A percentile compares a stretch with the other conserved stretches of the same genome.
phyloP scores from a whole-genome alignment of 1,140 invertebrate species.

The Theocolax elegans region DNA sequence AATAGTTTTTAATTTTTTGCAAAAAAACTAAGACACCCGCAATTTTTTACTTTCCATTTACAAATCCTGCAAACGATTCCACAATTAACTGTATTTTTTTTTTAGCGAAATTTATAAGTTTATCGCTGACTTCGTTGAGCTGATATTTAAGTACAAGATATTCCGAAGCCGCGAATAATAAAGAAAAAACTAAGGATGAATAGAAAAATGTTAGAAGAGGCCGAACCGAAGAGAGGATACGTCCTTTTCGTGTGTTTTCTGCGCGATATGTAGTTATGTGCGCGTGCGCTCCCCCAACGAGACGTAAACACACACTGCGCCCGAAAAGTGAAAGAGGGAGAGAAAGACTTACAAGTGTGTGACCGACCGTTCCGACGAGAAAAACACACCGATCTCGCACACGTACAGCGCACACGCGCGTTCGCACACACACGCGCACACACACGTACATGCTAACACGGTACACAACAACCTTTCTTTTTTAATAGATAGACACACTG shows the following conservation, averaged over 20 bases:
- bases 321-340: too few species aligned
- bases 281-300: neutral
- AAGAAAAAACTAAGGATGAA: neutral
- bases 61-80: too few species aligned
- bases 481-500: neutral
- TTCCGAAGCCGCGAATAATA: neutral
- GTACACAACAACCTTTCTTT: neutral
- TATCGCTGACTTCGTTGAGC: too few species aligned
- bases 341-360: neutral
- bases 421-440: neutral
- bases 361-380: neutral
- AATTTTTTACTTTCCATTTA: too few species aligned
- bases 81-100: too few species aligned
- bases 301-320: constrained; percentile 12
- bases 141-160: too few species aligned
- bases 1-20: too few species aligned
- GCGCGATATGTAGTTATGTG: neutral
- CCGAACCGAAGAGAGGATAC: neutral
- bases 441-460: neutral
- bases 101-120: too few species aligned
- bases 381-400: neutral
- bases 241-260: neutral
- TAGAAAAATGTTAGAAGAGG: neutral
- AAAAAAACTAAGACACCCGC: too few species aligned
- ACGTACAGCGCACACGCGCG: neutral